Base-by-base conservation (phyloP, 2,888 invertebrate species). In the Sesia bembeciformis region DNA sequence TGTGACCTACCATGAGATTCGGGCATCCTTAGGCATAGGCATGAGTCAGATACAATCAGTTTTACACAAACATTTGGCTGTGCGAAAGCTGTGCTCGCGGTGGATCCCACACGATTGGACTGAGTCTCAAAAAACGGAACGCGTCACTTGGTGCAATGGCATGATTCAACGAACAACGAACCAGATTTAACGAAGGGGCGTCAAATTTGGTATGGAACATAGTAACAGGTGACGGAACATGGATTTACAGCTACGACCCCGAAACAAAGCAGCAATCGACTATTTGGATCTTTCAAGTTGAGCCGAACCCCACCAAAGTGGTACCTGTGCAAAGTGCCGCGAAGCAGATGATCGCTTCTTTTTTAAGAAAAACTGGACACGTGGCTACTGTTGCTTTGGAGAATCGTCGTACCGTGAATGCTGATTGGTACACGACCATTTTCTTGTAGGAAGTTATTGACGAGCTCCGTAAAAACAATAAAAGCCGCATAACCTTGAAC, bases 361-460 rank as follows among this genome's bases (percentile, higher is more conserved):
- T 41, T 41, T 41, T 41, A 1, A 3, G 1, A 6, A 6, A 41
- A 41, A 41, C 7, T 6, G 7, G 7, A 41, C 41, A 41, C 41
- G 41, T 41, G 46, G 6, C 52, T 55, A 23, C 23, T 23, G 23
- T 23, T 23, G 23, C 23, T 23, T 23, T 23, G 23, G 23, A 23
- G 23, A 1, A 49, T 52, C 52, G 49, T 52, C 52, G 43, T 55
- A 52, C 43, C 39, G 52, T 54, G 54, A 52, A 42, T 52, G 39
- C 40, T 46, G 1, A 54, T 52, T 43, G 54, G 52, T 54, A 54
- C 52, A 52, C 52, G 50, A 49, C 55, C 55, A 55, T 55, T 55
- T 52, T 42, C 49, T 49, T 52, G 49, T 40, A 46, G 52, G 50
- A 52, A 52, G 55, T 55, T 49, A 55, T 52, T 54, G 52, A 23